These are phyloP conservation scores for Cydia strobilella DNA, from an alignment of 1,140 invertebrate species.

Conservation along the genomic window DNA sequence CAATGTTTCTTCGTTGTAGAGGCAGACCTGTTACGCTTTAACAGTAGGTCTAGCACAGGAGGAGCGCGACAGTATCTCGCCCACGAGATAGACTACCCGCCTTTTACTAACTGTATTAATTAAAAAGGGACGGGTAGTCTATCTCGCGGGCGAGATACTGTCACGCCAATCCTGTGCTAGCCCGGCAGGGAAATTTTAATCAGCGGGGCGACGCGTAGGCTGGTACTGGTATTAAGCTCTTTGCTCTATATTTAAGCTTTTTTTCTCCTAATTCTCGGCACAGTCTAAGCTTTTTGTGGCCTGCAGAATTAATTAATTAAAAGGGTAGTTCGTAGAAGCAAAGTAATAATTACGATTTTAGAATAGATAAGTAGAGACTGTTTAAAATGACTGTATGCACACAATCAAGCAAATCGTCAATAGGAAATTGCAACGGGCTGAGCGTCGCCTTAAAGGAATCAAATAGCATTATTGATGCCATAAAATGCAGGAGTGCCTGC, in stretches of 20 bases:
- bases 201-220: background rate
- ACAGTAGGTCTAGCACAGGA: too few species aligned
- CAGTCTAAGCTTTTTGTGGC: background rate
- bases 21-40: background rate
- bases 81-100: too few species aligned
- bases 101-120: too few species aligned
- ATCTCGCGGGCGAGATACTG: too few species aligned
- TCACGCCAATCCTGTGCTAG: too few species aligned
- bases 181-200: background rate
- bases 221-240: background rate
- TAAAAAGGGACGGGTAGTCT: too few species aligned
- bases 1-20: background rate
- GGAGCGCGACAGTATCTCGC: too few species aligned
- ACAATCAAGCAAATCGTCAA: background rate
- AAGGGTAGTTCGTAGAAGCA: background rate
- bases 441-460: background rate
- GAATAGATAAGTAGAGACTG: background rate
- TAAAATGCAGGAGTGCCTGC: conserved; percentile 14
- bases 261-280: background rate
- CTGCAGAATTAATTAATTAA: background rate
- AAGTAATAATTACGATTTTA: background rate
- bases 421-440: background rate
- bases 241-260: conserved; percentile 4
- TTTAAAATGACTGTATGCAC: background rate
- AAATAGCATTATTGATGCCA: conserved; percentile 13